Evolutionary conservation across 2,888 invertebrate species (phyloP).

Genomic region (Drosophila emarginata): DNA sequence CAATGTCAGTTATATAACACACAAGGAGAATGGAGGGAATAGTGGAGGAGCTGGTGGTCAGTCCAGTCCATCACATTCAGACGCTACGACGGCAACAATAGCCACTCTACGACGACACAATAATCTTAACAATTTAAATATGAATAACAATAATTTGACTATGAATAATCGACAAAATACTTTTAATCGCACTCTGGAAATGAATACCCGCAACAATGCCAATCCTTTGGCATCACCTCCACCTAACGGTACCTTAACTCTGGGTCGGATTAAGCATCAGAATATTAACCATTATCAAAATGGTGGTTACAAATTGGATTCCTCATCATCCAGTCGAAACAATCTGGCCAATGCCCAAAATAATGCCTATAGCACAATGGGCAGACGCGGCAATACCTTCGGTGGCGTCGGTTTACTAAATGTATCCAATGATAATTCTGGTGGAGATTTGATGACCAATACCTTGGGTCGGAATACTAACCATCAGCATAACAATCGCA

Average conservation of each 20-base stretch:
- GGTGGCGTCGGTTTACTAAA: slow-evolving; percentile 77
- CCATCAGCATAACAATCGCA: slow-evolving; percentile 73
- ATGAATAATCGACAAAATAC: slow-evolving; percentile 82
- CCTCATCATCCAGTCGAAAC: slow-evolving; percentile 79
- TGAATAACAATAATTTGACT: slow-evolving; percentile 78
- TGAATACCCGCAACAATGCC: slow-evolving; percentile 81
- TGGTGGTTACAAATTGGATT: slow-evolving; percentile 81
- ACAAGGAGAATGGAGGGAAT: slow-evolving; percentile 85
- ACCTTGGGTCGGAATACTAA: slow-evolving; percentile 77
- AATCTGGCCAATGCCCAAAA: slow-evolving; percentile 80
- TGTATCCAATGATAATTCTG: slow-evolving; percentile 43
- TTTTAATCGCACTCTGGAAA: slow-evolving; percentile 81
- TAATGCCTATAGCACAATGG: slow-evolving; percentile 81
- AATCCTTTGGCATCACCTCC: slow-evolving; percentile 80
- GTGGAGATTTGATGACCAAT: slow-evolving; percentile 78
- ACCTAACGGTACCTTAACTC: slow-evolving; percentile 80
- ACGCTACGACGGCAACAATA: slow-evolving; percentile 91
- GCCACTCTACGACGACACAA: slow-evolving; percentile 84
- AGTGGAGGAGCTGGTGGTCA: slow-evolving; percentile 82
- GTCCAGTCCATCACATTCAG: slow-evolving; percentile 91
- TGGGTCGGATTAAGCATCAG: slow-evolving; percentile 82
- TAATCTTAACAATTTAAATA: slow-evolving; percentile 84
- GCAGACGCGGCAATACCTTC: slow-evolving; percentile 81
- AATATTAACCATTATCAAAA: slow-evolving; percentile 82
- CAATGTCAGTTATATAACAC: slow-evolving; percentile 93